Evolutionary conservation across 2,113 vertebrate genomes (phyloP).

Genomic region (Gallinago paraguaiae): DNA sequence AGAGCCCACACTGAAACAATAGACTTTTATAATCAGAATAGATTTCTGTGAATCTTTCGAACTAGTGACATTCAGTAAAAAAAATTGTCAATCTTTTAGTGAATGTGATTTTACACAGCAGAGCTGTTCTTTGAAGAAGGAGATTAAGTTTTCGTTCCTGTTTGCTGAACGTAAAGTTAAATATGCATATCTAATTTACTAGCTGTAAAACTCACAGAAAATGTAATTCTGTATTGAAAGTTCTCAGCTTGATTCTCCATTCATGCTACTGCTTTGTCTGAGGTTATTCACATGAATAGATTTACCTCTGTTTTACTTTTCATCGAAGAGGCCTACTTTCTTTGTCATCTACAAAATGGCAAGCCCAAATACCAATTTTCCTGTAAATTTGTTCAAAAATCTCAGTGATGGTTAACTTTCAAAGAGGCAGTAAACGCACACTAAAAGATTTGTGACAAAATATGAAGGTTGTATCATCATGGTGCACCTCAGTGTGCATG

Average conservation of each 20-base stretch:
- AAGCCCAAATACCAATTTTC: neutral
- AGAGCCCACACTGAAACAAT: neutral
- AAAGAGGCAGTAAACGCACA: neutral
- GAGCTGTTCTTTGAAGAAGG: neutral
- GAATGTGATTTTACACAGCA: neutral
- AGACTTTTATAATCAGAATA: neutral
- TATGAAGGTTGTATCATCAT: neutral
- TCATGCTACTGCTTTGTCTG: neutral
- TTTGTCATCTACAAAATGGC: neutral
- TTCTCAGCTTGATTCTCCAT: neutral
- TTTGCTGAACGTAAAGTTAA: neutral
- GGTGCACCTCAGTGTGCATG: fast-evolving
- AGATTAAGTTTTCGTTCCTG: neutral
- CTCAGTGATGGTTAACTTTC: neutral
- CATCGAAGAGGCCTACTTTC: neutral
- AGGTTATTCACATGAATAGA: neutral
- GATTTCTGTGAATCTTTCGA: neutral
- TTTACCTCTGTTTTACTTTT: neutral
- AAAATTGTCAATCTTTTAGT: neutral
- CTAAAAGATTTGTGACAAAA: neutral
- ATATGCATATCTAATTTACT: neutral
- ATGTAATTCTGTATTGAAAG: neutral
- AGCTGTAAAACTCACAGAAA: neutral
- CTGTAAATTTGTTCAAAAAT: neutral
- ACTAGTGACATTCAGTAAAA: neutral